Base-by-base conservation (phyloP, 1,140 invertebrate species). In the Stegodyphus dumicola region DNA sequence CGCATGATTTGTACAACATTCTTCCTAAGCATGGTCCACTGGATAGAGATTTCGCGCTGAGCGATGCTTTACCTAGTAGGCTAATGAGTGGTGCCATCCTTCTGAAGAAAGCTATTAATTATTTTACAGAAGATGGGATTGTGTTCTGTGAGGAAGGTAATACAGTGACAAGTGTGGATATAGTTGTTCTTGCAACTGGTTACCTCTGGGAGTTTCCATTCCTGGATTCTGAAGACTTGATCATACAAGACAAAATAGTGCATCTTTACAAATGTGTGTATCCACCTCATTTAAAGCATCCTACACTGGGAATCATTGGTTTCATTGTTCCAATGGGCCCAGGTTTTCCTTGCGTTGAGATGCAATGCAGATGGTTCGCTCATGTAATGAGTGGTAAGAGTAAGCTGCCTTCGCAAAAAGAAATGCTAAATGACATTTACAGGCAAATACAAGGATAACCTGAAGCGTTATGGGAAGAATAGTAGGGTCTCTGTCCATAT, bases 21-120 rank as follows among this genome's bases (percentile, higher is more conserved):
- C 88, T 90, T 78, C 92, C 92, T 52, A 86, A 89, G 17, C 91
- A 92, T 84, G 60, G 89, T 13, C 48, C 90, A 17, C 88, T 89
- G 49, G 87, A 88, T 15, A 91, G 92, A 65, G 92, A 93, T 88
- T 90, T 91, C 4, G 92, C 91, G 52, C 91, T 93, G 13, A 93
- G 93, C 87, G 92, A 93, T 88, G 90, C 92, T 18, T 87, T 93
- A 10, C 90, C 92, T 6, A 91, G 92, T 85, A 89, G 91, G 13
- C 89, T 93, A 15, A 89, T 91, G 81, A 90, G 87, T 49, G 92
- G 92, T 9, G 87, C 89, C 9, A 89, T 93, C 49, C 89, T 89
- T 10, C 87, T 92, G 66, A 91, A 91, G 87, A 88, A 89, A 65
- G 88, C 91, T 78, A 89, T 91, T 9, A 88, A 90, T 33, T 67